Conservation (phyloP, 2,797 vertebrate genomes). For the Chiroxiphia lanceolata region DNA sequence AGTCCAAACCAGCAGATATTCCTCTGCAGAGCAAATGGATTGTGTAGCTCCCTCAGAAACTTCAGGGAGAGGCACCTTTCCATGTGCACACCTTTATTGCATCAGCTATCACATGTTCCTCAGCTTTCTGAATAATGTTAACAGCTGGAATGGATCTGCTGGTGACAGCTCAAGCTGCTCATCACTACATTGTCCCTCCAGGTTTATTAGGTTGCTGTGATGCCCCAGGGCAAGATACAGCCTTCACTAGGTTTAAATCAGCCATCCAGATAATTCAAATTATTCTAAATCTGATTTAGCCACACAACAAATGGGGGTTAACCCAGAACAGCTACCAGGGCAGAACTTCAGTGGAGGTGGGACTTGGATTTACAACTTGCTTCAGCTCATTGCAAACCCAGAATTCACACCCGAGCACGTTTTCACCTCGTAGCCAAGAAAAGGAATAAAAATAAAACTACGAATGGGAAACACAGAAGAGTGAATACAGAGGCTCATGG, state of each 20-base stretch:
- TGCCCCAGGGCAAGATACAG: background rate
- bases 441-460: background rate
- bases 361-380: background rate
- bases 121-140: background rate
- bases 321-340: background rate
- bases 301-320: background rate
- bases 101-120: background rate
- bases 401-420: background rate
- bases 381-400: background rate
- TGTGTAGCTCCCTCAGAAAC: background rate
- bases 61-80: background rate
- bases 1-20: background rate
- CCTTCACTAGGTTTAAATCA: background rate
- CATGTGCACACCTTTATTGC: fast-evolving
- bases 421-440: background rate
- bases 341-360: background rate
- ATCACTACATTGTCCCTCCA: background rate
- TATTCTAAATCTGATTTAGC: background rate
- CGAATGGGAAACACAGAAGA: background rate
- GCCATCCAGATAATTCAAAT: background rate
- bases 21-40: background rate
- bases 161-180: background rate
- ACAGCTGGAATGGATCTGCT: background rate
- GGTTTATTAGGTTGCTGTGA: background rate
- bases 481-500: background rate